phyloP scores from a whole-genome alignment of 2,113 vertebrate species.

The Dasyurus viverrinus region DNA sequence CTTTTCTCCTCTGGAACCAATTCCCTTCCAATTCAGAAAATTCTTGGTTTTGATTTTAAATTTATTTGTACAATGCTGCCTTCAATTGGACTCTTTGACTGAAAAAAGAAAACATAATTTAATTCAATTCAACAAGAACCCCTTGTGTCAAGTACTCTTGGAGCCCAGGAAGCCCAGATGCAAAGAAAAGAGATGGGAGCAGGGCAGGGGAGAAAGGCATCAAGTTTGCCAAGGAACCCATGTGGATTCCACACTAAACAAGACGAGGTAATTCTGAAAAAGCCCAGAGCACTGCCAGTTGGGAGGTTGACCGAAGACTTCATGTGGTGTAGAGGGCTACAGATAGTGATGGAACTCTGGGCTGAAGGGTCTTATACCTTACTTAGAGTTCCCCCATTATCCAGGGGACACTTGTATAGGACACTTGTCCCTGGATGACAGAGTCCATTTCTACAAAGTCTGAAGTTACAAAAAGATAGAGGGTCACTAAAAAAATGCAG shows the following conservation, averaged over 20 bases:
- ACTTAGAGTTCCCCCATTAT: too few relatives aligned
- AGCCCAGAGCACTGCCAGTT: background rate
- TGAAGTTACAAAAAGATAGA: background rate
- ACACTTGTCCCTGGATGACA: too few relatives aligned
- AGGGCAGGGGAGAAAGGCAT: background rate
- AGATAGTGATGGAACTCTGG: too few relatives aligned
- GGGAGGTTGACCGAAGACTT: background rate
- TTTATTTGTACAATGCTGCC: background rate
- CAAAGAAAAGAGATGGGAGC: background rate
- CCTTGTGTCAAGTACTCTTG: background rate
- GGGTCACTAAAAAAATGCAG: background rate
- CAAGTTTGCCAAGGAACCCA: background rate
- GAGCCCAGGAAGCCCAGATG: background rate
- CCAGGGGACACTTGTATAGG: background rate
- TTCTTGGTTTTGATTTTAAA: background rate
- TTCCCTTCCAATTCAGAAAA: background rate
- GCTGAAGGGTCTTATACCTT: too few relatives aligned
- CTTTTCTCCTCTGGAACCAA: background rate
- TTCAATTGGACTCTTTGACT: background rate
- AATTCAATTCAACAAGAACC: background rate
- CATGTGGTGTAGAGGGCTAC: too few relatives aligned
- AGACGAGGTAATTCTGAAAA: background rate
- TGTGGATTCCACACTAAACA: too few relatives aligned
- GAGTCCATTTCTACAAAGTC: too few relatives aligned
- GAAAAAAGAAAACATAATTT: background rate